These are phyloP conservation scores for Seladonia tumulorum DNA, from an alignment of 2,888 invertebrate genomes.

Conservation along the genomic window DNA sequence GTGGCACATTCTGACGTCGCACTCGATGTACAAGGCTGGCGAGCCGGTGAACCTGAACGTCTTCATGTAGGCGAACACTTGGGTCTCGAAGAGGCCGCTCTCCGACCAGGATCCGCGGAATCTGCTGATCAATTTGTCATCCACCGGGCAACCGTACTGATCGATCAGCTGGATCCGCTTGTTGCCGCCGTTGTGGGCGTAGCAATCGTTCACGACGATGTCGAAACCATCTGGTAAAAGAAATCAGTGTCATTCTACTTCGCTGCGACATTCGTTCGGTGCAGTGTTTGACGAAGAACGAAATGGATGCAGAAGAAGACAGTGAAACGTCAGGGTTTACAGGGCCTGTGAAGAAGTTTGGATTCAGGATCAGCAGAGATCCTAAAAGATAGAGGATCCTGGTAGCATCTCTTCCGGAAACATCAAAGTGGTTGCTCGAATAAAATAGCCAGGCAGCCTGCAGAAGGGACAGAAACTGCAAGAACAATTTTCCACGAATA, in stretches of 20 bases:
- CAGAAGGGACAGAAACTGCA: background rate
- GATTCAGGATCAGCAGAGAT: too few species aligned
- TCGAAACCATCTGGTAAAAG: conserved; percentile 92
- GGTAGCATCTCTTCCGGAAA: background rate
- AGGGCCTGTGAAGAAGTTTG: too few species aligned
- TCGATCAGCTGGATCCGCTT: conserved; percentile 96
- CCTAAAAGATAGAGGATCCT: background rate
- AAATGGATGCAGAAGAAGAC: too few species aligned
- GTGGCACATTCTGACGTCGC: conserved; percentile 98
- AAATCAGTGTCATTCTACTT: background rate
- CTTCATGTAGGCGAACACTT: conserved; percentile 97
- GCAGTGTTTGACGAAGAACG: too few species aligned
- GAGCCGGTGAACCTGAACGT: conserved; percentile 97
- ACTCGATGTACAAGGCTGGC: conserved; percentile 96
- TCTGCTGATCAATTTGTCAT: conserved; percentile 95
- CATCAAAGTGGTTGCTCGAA: background rate
- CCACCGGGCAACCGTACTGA: conserved; percentile 96
- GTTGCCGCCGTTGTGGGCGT: conserved; percentile 96
- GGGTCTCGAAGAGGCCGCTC: conserved; percentile 95
- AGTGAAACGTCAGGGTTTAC: too few species aligned
- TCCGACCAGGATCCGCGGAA: conserved; percentile 98
- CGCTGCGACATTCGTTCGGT: too few species aligned
- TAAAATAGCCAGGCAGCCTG: background rate
- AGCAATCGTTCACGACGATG: conserved; percentile 97
- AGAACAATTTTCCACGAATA: background rate